Percentiles rank a stretch among this genome's conserved stretches.
phyloP scores from a whole-genome alignment of 64 coral and sea anemone species.

The Pachyseris speciosa region DNA sequence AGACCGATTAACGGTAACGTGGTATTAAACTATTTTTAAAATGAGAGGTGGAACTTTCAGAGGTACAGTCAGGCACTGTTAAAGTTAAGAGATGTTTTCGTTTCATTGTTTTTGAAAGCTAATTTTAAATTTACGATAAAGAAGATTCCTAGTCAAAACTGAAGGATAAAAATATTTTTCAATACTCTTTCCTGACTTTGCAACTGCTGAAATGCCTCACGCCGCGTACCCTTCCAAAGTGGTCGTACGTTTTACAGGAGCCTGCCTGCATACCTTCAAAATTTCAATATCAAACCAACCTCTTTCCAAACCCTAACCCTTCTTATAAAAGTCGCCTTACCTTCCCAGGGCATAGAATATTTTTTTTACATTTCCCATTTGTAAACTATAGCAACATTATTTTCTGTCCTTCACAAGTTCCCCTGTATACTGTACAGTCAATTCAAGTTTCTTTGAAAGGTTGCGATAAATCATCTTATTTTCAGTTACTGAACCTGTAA shows the following conservation, averaged over 20 bases:
- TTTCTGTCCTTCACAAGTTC: not conserved
- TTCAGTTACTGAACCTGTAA: not conserved
- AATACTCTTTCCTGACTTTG: no score
- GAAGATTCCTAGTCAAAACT: no score
- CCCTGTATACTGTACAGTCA: not conserved
- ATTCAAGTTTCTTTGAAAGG: not conserved
- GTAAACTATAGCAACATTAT: not conserved
- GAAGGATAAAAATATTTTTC: no score
- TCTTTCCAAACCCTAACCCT: not conserved
- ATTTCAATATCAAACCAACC: not conserved
- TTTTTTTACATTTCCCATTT: not conserved
- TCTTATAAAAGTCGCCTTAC: not conserved
- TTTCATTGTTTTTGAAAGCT: no score
- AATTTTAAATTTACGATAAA: no score
- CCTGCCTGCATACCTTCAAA: not conserved
- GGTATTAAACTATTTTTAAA: no score
- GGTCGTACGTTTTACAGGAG: not conserved
- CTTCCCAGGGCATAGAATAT: not conserved
- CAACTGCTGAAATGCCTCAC: not conserved
- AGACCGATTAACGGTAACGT: no score
- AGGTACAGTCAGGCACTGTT: no score
- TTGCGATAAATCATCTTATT: not conserved
- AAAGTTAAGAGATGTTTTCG: no score
- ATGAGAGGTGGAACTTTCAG: no score
- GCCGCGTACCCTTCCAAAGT: not conserved